Base-by-base conservation (phyloP, 2,888 invertebrate genomes). In the Orthonevra nobilis region DNA sequence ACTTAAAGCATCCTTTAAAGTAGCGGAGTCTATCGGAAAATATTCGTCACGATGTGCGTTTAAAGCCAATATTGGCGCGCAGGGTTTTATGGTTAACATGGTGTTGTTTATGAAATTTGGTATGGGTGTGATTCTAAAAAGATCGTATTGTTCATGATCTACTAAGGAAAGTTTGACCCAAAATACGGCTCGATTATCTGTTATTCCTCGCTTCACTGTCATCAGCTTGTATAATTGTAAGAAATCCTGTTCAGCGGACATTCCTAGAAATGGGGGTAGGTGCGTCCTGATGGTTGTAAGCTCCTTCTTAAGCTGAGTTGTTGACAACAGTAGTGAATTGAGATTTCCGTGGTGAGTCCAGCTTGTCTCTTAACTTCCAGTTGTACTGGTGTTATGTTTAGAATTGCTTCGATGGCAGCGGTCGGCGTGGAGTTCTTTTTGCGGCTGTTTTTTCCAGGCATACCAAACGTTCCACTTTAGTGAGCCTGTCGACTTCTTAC, bases 271-370 rank as follows among this genome's bases (percentile, higher is more conserved):
- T 34, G 34, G 12, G 12, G 23, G 23, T 4, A 3, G 34, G 34
- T 34, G 34, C 4, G 34, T n/a, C 14, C 14, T 34, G 34, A 34
- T 34, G 10, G 5, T 34, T 34, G 12, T 10, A 1, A 34, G 12
- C 12, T 34, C 34, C 12, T 34, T 5, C 14, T 12, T 34, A 5
- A 34, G 5, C 12, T 34, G 12, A 2, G 10, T 12, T 7, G 54
- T 17, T 23, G 64, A 44, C n/a, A 64, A 5, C n/a, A 54, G 15
- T 3, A 40, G 9, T 20, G 64, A 44, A 19, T 44, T 68, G 6
- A 56, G 46, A 38, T 46, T 68, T 9, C 58, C 40, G 19, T 66
- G 42, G 5, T 66, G 44, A 19, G 54, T n/a, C n/a, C n/a, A n/a
- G n/a, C n/a, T n/a, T n/a, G n/a, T n/a, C n/a, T n/a, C n/a, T n/a